Conservation (phyloP, 1,140 invertebrate genomes). For the Penaeus vannamei region DNA sequence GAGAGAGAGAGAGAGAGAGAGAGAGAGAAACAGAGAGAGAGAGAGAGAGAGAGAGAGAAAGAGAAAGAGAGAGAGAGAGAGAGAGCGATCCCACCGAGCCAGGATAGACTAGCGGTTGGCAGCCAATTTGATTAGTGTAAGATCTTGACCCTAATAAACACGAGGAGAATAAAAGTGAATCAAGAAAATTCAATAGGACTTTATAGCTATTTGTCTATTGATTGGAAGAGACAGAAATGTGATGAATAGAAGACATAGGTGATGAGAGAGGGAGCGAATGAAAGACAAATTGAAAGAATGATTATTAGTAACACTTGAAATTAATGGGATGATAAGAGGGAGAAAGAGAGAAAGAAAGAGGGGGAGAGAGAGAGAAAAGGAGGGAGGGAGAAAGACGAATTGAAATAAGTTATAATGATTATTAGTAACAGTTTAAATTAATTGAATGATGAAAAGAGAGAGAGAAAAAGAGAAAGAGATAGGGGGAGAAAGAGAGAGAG, state of each 20-base stretch:
- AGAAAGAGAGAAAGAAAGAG: conserved; percentile 7
- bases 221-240: too few relatives aligned
- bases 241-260: too few relatives aligned
- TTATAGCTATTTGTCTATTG: too few relatives aligned
- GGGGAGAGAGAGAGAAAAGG: not conserved
- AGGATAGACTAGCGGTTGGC: too few relatives aligned
- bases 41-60: too few relatives aligned
- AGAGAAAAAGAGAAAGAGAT: not conserved
- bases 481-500: conserved; percentile 21
- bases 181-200: too few relatives aligned
- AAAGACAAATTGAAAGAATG: not conserved
- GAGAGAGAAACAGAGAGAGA: too few relatives aligned
- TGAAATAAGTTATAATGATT: not conserved
- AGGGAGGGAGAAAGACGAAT: not conserved
- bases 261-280: too few relatives aligned
- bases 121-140: too few relatives aligned
- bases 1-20: too few relatives aligned
- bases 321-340: not conserved
- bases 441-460: not conserved
- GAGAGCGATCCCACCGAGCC: not conserved
- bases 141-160: too few relatives aligned
- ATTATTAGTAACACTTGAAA: not conserved
- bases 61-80: conserved; percentile 25
- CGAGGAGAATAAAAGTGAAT: too few relatives aligned
- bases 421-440: not conserved